Evolutionary conservation across 2,113 vertebrate genomes (phyloP).

Genomic region (Anarrhichthys ocellatus): DNA sequence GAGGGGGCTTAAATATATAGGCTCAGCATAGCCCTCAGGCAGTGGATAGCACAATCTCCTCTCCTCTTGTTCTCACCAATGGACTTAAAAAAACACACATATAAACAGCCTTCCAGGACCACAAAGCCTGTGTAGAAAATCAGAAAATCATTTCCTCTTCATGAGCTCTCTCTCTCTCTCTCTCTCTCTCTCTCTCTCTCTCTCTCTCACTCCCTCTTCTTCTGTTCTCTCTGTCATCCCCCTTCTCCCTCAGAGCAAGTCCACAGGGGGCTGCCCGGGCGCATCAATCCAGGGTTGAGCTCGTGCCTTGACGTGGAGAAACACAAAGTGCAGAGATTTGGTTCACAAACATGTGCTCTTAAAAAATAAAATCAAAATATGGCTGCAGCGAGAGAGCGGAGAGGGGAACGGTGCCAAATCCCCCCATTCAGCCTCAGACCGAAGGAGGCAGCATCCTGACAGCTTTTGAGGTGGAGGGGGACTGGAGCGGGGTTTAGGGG

Average conservation of each 20-base stretch:
- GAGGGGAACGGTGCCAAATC: conserved; percentile 75
- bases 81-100: conserved; percentile 73
- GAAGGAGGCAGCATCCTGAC: conserved; percentile 77
- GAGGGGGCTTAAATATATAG: conserved; percentile 79
- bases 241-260: conserved; percentile 72
- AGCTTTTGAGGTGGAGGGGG: conserved; percentile 70
- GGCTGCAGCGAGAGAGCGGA: conserved; percentile 40
- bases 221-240: conserved; percentile 55
- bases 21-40: conserved; percentile 75
- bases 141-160: conserved; percentile 76
- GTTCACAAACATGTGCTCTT: conserved; percentile 77
- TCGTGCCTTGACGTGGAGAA: conserved; percentile 72
- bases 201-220: conserved; percentile 18
- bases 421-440: conserved; percentile 75
- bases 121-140: conserved; percentile 80
- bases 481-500: conserved; percentile 3
- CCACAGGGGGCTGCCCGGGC: conserved; percentile 71
- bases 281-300: conserved; percentile 75
- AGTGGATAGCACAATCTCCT: conserved; percentile 76
- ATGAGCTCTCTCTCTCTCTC: conserved; percentile 13
- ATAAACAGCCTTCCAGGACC: conserved; percentile 73
- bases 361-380: conserved; percentile 31
- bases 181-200: conserved; percentile 22
- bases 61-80: conserved; percentile 73
- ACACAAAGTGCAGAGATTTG: conserved; percentile 79